Evolutionary conservation across 2,888 invertebrate genomes (phyloP).

Genomic region (Leuctra nigra): DNA sequence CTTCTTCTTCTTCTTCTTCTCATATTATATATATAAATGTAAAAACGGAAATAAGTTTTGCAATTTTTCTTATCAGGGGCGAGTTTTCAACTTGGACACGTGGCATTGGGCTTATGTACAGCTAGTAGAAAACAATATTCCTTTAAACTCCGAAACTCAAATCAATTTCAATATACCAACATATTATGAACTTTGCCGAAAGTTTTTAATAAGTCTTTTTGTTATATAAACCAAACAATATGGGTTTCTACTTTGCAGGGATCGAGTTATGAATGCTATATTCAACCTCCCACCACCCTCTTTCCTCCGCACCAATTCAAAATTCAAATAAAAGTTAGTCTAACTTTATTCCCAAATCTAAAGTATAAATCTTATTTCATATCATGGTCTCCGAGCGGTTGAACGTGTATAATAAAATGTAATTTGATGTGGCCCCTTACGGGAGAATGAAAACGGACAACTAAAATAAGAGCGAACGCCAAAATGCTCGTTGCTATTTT

Average conservation of each 20-base stretch:
- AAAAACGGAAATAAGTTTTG: neutral
- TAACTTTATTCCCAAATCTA: constrained; percentile 12
- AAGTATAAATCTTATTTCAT: neutral
- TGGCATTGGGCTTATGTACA: too few relatives aligned
- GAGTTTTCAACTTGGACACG: too few relatives aligned
- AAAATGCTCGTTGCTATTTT: too few relatives aligned
- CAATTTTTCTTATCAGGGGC: neutral
- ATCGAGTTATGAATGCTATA: constrained; percentile 9
- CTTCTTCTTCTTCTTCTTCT: neutral
- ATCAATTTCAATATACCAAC: constrained; percentile 9
- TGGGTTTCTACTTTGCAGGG: constrained; percentile 2
- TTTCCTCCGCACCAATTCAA: too few relatives aligned
- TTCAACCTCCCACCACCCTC: too few relatives aligned
- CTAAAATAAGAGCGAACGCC: too few relatives aligned
- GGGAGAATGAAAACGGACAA: too few relatives aligned
- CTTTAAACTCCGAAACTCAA: too few relatives aligned
- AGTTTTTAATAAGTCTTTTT: constrained; percentile 14
- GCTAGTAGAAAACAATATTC: too few relatives aligned
- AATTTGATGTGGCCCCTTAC: too few relatives aligned
- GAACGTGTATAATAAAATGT: neutral
- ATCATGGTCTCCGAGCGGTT: neutral
- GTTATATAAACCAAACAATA: constrained; percentile 16
- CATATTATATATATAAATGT: neutral
- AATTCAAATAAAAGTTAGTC: constrained; percentile 7
- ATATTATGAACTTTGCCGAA: constrained; percentile 4